phyloP scores from a whole-genome alignment of 1,140 invertebrate genomes.

The Pseudomyrmex pallidus region DNA sequence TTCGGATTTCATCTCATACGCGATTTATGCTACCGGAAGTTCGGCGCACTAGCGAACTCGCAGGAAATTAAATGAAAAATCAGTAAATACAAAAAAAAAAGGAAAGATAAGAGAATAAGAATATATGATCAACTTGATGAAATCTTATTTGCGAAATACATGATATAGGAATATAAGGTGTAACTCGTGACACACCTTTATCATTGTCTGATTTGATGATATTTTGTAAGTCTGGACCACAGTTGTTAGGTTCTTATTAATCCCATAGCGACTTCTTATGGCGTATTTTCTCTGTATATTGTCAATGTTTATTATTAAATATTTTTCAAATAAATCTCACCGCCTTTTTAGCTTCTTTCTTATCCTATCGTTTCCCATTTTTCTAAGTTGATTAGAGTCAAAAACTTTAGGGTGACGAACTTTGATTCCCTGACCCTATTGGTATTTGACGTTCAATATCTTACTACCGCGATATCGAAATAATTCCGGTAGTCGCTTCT shows the following conservation, averaged over 20 bases:
- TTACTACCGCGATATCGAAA: too few relatives aligned
- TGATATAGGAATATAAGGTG: slow-evolving; percentile 75
- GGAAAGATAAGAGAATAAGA: slow-evolving; percentile 55
- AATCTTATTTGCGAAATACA: slow-evolving; percentile 75
- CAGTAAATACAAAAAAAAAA: slow-evolving; percentile 37
- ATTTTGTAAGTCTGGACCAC: slow-evolving; percentile 84
- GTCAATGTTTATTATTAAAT: slow-evolving; percentile 86
- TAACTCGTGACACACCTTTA: slow-evolving; percentile 78
- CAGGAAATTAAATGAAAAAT: slow-evolving; percentile 40
- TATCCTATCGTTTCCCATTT: too few relatives aligned
- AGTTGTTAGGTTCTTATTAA: slow-evolving; percentile 84
- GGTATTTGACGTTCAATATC: too few relatives aligned
- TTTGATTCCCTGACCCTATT: too few relatives aligned
- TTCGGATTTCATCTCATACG: slow-evolving; percentile 37
- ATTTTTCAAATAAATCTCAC: slow-evolving; percentile 83
- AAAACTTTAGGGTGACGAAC: too few relatives aligned
- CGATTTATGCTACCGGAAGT: slow-evolving; percentile 21
- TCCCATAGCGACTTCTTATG: slow-evolving; percentile 84
- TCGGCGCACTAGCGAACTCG: background rate
- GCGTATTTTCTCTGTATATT: slow-evolving; percentile 85
- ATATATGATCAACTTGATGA: slow-evolving; percentile 72
- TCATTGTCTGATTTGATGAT: slow-evolving; percentile 84
- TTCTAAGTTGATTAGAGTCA: too few relatives aligned
- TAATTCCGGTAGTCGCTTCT: too few relatives aligned
- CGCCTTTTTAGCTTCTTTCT: background rate